Evolutionary conservation across 1,140 invertebrate species (phyloP).

Genomic region (Trichonephila clavata): DNA sequence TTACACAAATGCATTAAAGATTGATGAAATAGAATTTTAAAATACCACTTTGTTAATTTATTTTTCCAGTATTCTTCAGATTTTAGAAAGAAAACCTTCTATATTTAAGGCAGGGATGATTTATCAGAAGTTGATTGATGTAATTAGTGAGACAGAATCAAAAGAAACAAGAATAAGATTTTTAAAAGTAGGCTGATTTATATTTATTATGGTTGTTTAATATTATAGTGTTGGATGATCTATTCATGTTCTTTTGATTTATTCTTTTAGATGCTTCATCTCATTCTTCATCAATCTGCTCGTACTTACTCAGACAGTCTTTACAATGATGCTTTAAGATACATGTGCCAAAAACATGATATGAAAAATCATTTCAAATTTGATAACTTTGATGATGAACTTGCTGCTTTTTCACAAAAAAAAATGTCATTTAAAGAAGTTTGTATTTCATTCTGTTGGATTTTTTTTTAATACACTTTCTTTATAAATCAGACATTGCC

Average conservation of each 20-base stretch:
- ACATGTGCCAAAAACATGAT: background rate
- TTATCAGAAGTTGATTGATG: background rate
- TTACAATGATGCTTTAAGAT: conserved; percentile 9
- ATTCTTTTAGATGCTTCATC: background rate
- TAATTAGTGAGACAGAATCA: background rate
- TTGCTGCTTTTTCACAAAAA: background rate
- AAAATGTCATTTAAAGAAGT: background rate
- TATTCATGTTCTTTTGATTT: background rate
- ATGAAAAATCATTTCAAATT: background rate
- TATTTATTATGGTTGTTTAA: background rate
- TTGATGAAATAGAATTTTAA: too few relatives aligned
- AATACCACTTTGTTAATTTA: background rate
- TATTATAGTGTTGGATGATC: background rate
- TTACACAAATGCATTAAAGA: too few relatives aligned
- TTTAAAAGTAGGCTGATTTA: background rate
- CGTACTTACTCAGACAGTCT: background rate
- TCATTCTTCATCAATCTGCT: background rate
- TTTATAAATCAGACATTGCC: too few relatives aligned
- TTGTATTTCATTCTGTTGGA: background rate
- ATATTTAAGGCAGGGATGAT: background rate
- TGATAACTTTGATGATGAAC: background rate
- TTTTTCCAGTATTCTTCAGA: background rate
- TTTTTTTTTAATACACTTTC: background rate
- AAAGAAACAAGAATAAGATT: background rate
- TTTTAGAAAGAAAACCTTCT: background rate